Conservation (phyloP, 2,797 vertebrate genomes). For the Otus scops region DNA sequence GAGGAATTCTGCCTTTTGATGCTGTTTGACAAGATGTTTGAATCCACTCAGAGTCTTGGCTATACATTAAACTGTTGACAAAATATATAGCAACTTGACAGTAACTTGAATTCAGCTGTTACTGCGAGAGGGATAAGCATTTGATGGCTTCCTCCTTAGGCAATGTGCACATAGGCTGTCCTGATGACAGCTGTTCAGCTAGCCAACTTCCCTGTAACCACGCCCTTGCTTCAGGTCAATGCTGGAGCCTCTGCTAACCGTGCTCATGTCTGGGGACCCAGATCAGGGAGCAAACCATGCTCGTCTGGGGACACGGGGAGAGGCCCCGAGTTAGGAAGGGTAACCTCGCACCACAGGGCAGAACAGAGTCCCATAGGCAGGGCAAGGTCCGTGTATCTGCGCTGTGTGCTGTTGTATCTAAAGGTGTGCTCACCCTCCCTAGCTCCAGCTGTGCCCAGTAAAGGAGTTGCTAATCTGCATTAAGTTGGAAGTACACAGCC, state of each 20-base stretch:
- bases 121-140: not conserved
- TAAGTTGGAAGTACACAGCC: not conserved
- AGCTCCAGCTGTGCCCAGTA: not conserved
- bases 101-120: not conserved
- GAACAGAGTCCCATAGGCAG: not conserved
- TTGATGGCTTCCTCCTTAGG: not conserved
- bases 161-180: not conserved
- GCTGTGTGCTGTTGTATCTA: not conserved
- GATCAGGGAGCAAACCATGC: not conserved
- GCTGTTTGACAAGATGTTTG: not conserved
- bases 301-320: not conserved
- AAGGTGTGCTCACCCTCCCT: not conserved
- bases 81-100: not conserved
- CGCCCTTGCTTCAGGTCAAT: not conserved
- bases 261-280: not conserved
- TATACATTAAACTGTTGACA: not conserved
- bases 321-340: not conserved
- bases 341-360: not conserved
- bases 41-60: not conserved
- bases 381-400: not conserved
- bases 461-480: not conserved
- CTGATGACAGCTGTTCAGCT: not conserved
- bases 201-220: not conserved
- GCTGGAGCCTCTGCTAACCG: not conserved
- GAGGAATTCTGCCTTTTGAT: not conserved